These are phyloP conservation scores for Labeo catla DNA, from an alignment of 2,113 vertebrate genomes.

Conservation along the genomic window DNA sequence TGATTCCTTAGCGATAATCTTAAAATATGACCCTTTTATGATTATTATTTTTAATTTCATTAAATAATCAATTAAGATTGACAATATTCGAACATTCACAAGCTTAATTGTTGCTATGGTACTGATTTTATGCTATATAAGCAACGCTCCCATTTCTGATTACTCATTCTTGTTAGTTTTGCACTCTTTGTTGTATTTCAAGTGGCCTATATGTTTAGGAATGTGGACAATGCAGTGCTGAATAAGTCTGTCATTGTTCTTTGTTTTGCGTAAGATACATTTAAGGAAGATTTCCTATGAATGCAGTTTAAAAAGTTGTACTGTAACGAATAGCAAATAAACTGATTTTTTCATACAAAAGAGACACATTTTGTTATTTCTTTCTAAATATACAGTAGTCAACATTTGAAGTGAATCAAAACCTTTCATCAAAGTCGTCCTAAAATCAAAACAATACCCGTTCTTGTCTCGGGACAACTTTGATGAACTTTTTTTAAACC, in stretches of 20 bases:
- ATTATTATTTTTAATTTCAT: too few species aligned
- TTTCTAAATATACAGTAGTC: too few species aligned
- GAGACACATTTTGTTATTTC: too few species aligned
- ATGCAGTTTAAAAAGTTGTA: not conserved
- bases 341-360: too few species aligned
- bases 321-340: not conserved
- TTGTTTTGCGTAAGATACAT: not conserved
- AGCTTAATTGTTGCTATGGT: not conserved
- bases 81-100: not conserved
- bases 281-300: not conserved
- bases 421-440: too few species aligned
- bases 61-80: not conserved
- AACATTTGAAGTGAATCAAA: too few species aligned
- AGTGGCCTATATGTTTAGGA: not conserved
- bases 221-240: not conserved
- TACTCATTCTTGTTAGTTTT: not conserved
- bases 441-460: too few species aligned
- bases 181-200: conserved; percentile 6
- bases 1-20: not conserved
- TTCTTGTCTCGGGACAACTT: too few species aligned
- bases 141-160: not conserved
- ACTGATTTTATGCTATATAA: not conserved
- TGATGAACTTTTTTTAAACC: too few species aligned
- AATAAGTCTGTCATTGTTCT: not conserved
- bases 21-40: not conserved